A percentile compares a stretch with the other conserved stretches of the same genome.
These are phyloP conservation scores for Beris chalybata DNA, from an alignment of 2,888 invertebrate genomes.

Conservation along the genomic window DNA sequence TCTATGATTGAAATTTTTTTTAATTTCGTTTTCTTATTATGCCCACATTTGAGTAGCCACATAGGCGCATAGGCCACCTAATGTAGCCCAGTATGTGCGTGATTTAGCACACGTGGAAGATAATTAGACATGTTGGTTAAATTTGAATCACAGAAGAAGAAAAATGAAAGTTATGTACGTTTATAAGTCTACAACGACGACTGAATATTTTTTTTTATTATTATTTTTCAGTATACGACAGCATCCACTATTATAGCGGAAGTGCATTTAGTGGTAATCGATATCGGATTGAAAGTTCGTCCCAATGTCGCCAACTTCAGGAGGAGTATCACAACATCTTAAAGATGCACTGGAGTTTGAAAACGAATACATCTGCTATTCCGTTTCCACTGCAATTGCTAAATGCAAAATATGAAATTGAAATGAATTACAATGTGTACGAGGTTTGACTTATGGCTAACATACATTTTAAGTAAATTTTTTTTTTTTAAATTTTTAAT, in stretches of 20 bases:
- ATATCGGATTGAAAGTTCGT: slow-evolving; percentile 64
- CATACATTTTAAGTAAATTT: background rate
- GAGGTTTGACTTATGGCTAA: background rate
- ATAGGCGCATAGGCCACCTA: background rate
- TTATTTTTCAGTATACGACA: slow-evolving; percentile 62
- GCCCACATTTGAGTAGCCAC: too few species aligned
- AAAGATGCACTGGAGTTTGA: slow-evolving; percentile 41
- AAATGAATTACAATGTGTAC: slow-evolving; percentile 42
- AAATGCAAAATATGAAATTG: slow-evolving; percentile 46
- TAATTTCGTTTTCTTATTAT: too few species aligned
- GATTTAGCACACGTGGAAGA: slow-evolving; percentile 4
- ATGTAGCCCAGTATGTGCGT: background rate
- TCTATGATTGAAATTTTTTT: too few species aligned
- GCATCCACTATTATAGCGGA: slow-evolving; percentile 71
- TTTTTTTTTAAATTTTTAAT: background rate
- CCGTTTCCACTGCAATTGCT: slow-evolving; percentile 47
- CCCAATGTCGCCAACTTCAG: slow-evolving; percentile 44
- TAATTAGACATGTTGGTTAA: background rate
- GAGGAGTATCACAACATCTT: slow-evolving; percentile 41
- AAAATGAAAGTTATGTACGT: slow-evolving; percentile 18
- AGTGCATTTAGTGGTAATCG: slow-evolving; percentile 77
- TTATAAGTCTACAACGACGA: background rate
- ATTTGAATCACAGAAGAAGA: background rate
- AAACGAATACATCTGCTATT: slow-evolving; percentile 42
- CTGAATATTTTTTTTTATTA: slow-evolving; percentile 5